phyloP scores from a whole-genome alignment of 2,888 invertebrate species.

The Anoncus sp. region DNA sequence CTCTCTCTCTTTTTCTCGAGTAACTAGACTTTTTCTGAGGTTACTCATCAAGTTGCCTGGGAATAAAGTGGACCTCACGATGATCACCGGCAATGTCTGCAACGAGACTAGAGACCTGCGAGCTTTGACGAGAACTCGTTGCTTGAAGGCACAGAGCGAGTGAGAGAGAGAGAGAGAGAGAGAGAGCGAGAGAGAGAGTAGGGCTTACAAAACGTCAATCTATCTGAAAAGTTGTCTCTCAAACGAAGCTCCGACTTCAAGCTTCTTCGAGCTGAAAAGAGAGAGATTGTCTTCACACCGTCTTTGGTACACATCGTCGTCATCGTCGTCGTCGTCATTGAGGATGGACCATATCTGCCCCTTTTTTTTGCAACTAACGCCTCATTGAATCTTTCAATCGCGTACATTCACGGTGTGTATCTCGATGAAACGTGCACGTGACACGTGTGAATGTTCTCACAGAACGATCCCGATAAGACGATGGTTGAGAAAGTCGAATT shows the following conservation, averaged over 20 bases:
- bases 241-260: slow-evolving; percentile 20
- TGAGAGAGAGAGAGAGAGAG: too few relatives aligned
- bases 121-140: slow-evolving; percentile 54
- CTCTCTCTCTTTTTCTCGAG: too few relatives aligned
- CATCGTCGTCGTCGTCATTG: slow-evolving; percentile 31
- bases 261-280: slow-evolving; percentile 10
- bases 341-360: slow-evolving; percentile 9
- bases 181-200: too few relatives aligned
- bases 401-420: too few relatives aligned
- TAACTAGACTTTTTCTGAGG: too few relatives aligned
- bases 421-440: too few relatives aligned
- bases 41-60: too few relatives aligned
- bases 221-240: slow-evolving; percentile 47
- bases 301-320: slow-evolving; percentile 47
- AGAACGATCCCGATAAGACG: too few relatives aligned
- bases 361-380: slow-evolving; percentile 7
- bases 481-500: too few relatives aligned
- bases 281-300: slow-evolving; percentile 30
- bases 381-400: slow-evolving; percentile 24
- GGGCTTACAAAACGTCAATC: slow-evolving; percentile 41
- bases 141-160: slow-evolving; percentile 26
- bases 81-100: too few relatives aligned
- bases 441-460: background rate
- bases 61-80: too few relatives aligned
- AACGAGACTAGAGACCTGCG: slow-evolving; percentile 21